A percentile compares a stretch with the other conserved stretches of the same genome.
Evolutionary conservation across 2,113 vertebrate genomes (phyloP).

Genomic region (Oreochromis spilurus): DNA sequence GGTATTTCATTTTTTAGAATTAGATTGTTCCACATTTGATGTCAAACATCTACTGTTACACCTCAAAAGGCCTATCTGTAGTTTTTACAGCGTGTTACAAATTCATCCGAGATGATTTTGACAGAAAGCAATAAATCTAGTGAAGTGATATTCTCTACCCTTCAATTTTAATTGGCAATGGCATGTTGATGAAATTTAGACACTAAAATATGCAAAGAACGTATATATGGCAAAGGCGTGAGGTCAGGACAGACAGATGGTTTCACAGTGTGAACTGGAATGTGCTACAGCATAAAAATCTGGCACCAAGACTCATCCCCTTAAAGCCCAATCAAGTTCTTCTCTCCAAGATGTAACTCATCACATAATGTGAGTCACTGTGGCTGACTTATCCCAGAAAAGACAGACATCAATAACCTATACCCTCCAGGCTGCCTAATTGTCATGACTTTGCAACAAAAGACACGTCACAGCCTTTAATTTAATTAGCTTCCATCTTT

Average conservation of each 20-base stretch:
- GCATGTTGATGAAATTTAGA: background rate
- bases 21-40: background rate
- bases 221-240: background rate
- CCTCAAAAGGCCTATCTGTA: background rate
- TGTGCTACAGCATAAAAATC: conserved; percentile 3
- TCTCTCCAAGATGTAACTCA: conserved; percentile 18
- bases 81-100: background rate
- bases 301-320: conserved; percentile 4
- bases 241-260: conserved; percentile 46
- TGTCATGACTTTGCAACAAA: conserved; percentile 61
- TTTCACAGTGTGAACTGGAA: conserved; percentile 36
- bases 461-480: conserved; percentile 56
- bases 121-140: background rate
- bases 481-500: conserved; percentile 70
- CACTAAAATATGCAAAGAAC: conserved; percentile 15
- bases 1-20: background rate
- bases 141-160: background rate
- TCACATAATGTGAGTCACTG: background rate
- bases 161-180: background rate
- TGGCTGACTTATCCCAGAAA: conserved; percentile 15
- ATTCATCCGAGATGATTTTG: background rate
- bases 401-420: conserved; percentile 47
- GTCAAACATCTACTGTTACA: background rate
- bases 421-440: conserved; percentile 30
- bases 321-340: background rate